phyloP scores from a whole-genome alignment of 2,113 vertebrate genomes.

The Grus americana region DNA sequence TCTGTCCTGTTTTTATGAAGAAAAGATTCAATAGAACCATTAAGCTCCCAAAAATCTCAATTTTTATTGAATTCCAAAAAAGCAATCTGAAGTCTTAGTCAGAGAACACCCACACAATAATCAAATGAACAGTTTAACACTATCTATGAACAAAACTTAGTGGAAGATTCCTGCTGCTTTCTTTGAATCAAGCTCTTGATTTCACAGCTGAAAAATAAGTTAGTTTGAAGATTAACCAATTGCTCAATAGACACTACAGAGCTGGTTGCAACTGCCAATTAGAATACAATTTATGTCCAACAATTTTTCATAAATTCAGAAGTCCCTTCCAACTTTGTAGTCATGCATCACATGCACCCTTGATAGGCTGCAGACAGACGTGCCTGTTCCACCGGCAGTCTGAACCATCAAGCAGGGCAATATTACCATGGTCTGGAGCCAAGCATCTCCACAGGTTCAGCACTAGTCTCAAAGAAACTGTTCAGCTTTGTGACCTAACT shows the following conservation, averaged over 20 bases:
- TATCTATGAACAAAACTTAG: not conserved
- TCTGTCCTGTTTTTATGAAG: not conserved
- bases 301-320: not conserved
- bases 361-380: not conserved
- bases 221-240: not conserved
- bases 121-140: not conserved
- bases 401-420: not conserved
- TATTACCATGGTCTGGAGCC: not conserved
- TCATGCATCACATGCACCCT: rapidly evolving
- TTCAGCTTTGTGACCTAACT: not conserved
- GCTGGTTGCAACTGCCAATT: not conserved
- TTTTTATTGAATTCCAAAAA: not conserved
- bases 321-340: not conserved
- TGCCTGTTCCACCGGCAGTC: not conserved
- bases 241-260: not conserved
- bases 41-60: rapidly evolving
- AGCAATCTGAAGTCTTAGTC: not conserved
- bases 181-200: not conserved
- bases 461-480: not conserved
- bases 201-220: not conserved
- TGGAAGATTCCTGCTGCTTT: not conserved
- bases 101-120: not conserved
- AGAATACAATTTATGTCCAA: not conserved
- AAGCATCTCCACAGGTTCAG: not conserved
- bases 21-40: not conserved